Evolutionary conservation across 1,140 invertebrate species (phyloP), one percentile per base, ranked within the genome.

Genomic region (Heliconius congener): DNA sequence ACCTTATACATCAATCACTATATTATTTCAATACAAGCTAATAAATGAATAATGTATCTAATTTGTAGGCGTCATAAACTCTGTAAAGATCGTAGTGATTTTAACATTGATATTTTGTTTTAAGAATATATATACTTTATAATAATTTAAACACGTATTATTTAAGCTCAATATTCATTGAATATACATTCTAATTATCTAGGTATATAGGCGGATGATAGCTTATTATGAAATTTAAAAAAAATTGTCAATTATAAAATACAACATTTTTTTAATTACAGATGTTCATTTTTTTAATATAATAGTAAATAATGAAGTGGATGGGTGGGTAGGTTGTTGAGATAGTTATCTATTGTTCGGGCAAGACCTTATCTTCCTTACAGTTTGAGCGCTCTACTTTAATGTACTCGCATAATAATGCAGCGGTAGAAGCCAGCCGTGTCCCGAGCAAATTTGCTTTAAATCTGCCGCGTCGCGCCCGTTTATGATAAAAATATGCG

Each of bases 1-100:
- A 83, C 82, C 85, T 85, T 74, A 78, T 84, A 82, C 89, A 89
- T 91, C 90, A 89, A 91, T 91, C 85, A 86, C 81, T 79, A 82
- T 83, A 80, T 88, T 89, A 85, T 90, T 88, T 89, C 84, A 89
- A 90, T 83, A 84, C 77, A 57, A 81, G 73, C 80, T 86, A 81
- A 85, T 79, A 77, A 83, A 83, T 34, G 74, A 74, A 52, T 55
- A 74, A 79, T 74, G 11, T 27, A 74, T 60, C 74, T 74, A 42
- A 42, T 74, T 78, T 57, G 72, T 60, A 9, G 57, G 57, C 57
- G 8, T 60, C 19, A 27, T 23, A 46, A 46, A 42, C n/a, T 11
- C 8, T 2, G 30, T 34, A 34, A 34, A 60, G 55, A 27, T 2
- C 55, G n/a, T 27, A n/a, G 55, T 27, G 4, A 57, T 57, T 57